phyloP scores from a whole-genome alignment of 2,797 vertebrate species.

The Gallinago solitaria region DNA sequence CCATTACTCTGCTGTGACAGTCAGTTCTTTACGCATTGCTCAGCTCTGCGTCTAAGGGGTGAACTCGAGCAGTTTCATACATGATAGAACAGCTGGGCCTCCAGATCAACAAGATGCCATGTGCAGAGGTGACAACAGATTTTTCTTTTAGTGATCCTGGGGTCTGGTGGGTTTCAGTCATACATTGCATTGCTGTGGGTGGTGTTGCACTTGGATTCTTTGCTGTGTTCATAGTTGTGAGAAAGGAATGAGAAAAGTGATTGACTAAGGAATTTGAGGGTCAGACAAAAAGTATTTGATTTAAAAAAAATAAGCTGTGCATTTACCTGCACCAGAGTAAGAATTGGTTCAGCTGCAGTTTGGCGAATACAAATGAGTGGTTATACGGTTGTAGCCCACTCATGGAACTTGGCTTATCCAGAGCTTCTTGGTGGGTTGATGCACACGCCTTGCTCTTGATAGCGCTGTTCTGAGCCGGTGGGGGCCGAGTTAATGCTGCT shows the following conservation, averaged over 20 bases:
- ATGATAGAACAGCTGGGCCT: not conserved
- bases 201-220: not conserved
- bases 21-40: not conserved
- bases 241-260: not conserved
- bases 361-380: not conserved
- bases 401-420: not conserved
- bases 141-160: not conserved
- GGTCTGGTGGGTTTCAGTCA: fast-evolving
- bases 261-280: not conserved
- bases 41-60: not conserved
- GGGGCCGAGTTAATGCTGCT: not conserved
- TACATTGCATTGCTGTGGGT: not conserved
- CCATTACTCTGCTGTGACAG: not conserved
- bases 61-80: not conserved
- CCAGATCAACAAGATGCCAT: not conserved
- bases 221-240: not conserved
- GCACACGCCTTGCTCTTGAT: not conserved
- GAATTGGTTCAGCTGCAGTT: not conserved
- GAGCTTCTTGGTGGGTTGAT: not conserved
- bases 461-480: not conserved
- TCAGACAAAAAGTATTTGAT: not conserved
- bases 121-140: not conserved
- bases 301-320: not conserved
- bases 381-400: not conserved
- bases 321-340: not conserved